Evolutionary conservation across 2,797 vertebrate species (phyloP), one percentile per base, ranked within the genome.

Genomic region (Menidia menidia): DNA sequence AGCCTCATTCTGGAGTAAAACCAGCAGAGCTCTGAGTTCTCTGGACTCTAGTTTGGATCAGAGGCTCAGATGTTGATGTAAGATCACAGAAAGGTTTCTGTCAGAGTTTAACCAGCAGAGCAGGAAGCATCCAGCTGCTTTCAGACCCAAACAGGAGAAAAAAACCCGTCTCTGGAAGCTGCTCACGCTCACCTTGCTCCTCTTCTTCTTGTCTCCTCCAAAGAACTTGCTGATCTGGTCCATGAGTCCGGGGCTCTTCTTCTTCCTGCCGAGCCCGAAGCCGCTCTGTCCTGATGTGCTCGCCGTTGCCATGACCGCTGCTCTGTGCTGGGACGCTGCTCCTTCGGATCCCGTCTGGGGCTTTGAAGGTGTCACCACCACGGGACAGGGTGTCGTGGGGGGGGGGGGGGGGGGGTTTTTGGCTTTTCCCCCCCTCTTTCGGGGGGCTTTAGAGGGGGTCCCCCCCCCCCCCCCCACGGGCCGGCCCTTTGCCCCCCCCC

Each of bases 281-380:
- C 94, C 91, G 91, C 97, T 96, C 65, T 97, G 97, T 80, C 96
- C 97, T 89, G 95, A 94, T 92, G 94, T 94, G 91, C 97, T 96
- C 6, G 97, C 95, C 1, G 96, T 95, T 55, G 97, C 96, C 97
- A 99, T 96, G 77, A 60, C 87, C 68, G 72, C 19, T 42, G 80
- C 31, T 72, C 81, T 73, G 70, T 62, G 91, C 57, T 80, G 56
- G 92, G n/a, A n/a, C n/a, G 94, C 93, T 93, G 93, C 84, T 96
- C 90, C 81, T 89, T 95, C 80, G 87, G 89, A 39, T 2, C 4
- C 6, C 35, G 6, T 39, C 35, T 6, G 91, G 93, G 94, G 62
- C 97, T 97, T 97, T 98, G 96, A 97, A 97, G 97, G 96, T 96
- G 94, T 95, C 94, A 93, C 95, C 96, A 96, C 94, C 95, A 95